Evolutionary conservation across 37 sponge, comb jelly and placozoan genomes (phyloP).

Genomic region (Theonella swinhoei): DNA sequence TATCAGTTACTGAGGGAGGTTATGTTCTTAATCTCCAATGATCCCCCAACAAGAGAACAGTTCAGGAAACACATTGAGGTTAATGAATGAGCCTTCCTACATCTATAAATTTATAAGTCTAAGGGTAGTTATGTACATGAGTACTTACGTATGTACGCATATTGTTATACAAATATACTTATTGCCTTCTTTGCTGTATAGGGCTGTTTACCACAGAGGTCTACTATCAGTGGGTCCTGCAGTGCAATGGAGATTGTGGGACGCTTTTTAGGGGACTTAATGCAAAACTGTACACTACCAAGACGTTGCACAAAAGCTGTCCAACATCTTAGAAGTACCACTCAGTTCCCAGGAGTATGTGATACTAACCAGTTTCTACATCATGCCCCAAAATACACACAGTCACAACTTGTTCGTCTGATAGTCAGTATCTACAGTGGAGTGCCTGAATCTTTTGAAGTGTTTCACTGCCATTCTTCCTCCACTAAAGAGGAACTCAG

Average conservation of each 20-base stretch:
- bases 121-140: too few relatives aligned
- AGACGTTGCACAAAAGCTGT: not conserved
- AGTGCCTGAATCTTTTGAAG: slow-evolving; percentile 73
- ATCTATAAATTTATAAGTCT: too few relatives aligned
- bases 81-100: too few relatives aligned
- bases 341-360: not conserved
- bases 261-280: slow-evolving; percentile 29
- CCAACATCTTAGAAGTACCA: not conserved
- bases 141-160: too few relatives aligned
- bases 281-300: slow-evolving; percentile 29
- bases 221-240: not conserved
- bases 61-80: not conserved
- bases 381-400: slow-evolving; percentile 41
- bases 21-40: slow-evolving; percentile 57
- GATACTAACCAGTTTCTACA: slow-evolving; percentile 38
- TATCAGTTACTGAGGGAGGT: slow-evolving; percentile 35
- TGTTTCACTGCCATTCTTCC: slow-evolving; percentile 62
- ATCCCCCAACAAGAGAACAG: not conserved
- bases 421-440: slow-evolving; percentile 61
- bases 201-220: not conserved
- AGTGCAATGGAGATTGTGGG: slow-evolving; percentile 53
- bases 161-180: too few relatives aligned
- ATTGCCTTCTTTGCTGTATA: too few relatives aligned
- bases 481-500: slow-evolving; percentile 70
- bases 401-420: slow-evolving; percentile 50